Percentiles rank a stretch among this genome's conserved stretches.
phyloP scores from a whole-genome alignment of 1,140 invertebrate species.

The Tetramorium simillimum region DNA sequence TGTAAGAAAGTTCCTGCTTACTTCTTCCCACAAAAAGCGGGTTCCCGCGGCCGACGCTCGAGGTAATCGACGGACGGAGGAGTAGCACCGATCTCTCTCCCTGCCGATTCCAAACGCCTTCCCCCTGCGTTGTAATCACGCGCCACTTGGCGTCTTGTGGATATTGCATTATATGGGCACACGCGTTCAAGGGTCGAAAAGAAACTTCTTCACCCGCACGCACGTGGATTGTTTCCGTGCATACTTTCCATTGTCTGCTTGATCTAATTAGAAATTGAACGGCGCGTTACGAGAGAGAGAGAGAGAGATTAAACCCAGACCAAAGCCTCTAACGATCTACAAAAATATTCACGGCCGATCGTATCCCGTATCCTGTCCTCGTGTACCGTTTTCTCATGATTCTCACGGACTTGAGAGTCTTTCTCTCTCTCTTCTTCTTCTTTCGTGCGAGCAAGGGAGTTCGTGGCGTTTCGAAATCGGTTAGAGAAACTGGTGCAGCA shows the following conservation, averaged over 20 bases:
- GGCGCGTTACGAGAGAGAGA: background rate
- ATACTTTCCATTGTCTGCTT: constrained; percentile 50
- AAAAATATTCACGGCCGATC: constrained; percentile 59
- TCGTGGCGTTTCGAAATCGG: constrained; percentile 64
- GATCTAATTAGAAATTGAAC: constrained; percentile 63
- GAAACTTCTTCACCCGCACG: constrained; percentile 8
- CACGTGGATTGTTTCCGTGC: background rate
- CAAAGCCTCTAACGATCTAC: constrained; percentile 50
- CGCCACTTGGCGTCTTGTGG: background rate
- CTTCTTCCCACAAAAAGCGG: constrained; percentile 39
- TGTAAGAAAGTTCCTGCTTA: constrained; percentile 54
- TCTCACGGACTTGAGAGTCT: constrained; percentile 59
- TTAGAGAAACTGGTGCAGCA: constrained; percentile 72
- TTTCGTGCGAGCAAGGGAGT: background rate
- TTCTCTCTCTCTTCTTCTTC: background rate
- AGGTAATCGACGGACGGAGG: constrained; percentile 41
- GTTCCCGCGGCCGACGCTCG: constrained; percentile 36
- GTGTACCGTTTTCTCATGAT: constrained; percentile 64
- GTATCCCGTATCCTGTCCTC: constrained; percentile 35
- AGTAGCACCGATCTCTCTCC: constrained; percentile 23
- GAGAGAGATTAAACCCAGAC: constrained; percentile 15
- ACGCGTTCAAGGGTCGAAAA: constrained; percentile 1
- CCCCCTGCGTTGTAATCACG: constrained; percentile 18
- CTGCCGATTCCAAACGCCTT: background rate
- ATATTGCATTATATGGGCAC: constrained; percentile 21